Evolutionary conservation across 2,113 vertebrate species (phyloP), one percentile per base, ranked within the genome.

Genomic region (Serranochromis macrocephalus): DNA sequence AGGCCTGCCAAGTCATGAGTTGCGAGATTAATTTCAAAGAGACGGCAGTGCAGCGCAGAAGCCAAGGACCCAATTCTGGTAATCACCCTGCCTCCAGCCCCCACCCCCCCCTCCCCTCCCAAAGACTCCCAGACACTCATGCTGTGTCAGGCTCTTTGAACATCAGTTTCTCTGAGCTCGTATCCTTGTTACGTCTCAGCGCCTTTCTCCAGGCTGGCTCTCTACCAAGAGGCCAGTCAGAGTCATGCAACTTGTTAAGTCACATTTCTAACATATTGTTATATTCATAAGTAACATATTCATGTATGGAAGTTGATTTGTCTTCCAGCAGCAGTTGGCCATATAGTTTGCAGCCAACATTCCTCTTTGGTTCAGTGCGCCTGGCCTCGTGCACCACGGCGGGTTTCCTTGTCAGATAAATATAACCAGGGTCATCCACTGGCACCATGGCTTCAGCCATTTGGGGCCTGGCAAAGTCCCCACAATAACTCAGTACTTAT

Each of bases 11-110:
- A 96, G 96, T 96, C 95, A 96, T 96, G 95, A 93, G 96, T 96
- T 96, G 95, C 88, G 86, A 95, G 96, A 96, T 97, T 96, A 92
- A 95, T 96, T 96, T 96, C 95, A 96, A 96, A 96, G 95, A 94
- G 91, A 94, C 73, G 81, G 93, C 93, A 94, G 88, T 88, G 93
- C 93, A 92, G 93, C 82, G 88, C 94, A 95, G 93, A 96, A 96
- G 94, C 95, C 95, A 95, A 95, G 94, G 95, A 95, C 94, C 92
- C 95, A 92, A 94, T 96, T 96, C 95, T 95, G 94, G 94, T 96
- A 95, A 95, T 95, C 95, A 93, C 93, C 94, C 93, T 85, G 42
- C 88, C 91, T 82, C 81, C 86, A 79, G 75, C 75, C 12, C 51
- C 31, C 51, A 4, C 31, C 40, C 26, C 17, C 81, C 83, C 61